Percentiles rank a stretch among this genome's conserved stretches.
These are phyloP conservation scores for Epinephelus awoara DNA, from an alignment of 2,797 vertebrate species.

Conservation along the genomic window DNA sequence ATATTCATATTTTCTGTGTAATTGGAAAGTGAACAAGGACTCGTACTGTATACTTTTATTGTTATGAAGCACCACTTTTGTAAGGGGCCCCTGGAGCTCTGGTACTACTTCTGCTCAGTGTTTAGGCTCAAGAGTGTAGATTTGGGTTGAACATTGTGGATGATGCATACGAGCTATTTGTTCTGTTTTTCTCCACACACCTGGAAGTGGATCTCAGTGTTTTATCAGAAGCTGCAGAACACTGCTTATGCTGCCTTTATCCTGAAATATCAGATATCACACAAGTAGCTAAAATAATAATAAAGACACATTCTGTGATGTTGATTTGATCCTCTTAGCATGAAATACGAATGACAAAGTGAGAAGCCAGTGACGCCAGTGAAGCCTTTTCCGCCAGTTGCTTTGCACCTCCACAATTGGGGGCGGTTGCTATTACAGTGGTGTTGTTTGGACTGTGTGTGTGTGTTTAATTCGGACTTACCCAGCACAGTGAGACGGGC, in stretches of 20 bases:
- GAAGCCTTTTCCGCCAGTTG: constrained; percentile 9
- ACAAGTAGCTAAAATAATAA: neutral
- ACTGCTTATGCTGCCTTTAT: neutral
- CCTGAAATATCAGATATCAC: neutral
- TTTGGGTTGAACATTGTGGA: neutral
- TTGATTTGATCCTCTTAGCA: neutral
- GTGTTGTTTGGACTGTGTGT: constrained; percentile 31
- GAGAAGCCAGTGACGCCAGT: constrained; percentile 20
- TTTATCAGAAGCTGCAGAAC: neutral
- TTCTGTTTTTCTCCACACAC: neutral
- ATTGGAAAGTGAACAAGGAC: neutral
- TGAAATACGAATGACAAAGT: neutral
- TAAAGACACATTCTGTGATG: neutral
- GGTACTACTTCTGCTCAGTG: neutral
- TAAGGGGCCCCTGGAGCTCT: neutral
- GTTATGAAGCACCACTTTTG: neutral
- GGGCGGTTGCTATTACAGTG: constrained; percentile 5
- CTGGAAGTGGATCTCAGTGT: neutral
- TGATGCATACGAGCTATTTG: neutral
- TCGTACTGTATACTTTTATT: neutral
- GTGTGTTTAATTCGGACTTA: constrained; percentile 80
- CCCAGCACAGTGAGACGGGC: constrained; percentile 96
- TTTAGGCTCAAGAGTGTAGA: neutral
- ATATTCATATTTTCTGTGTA: neutral
- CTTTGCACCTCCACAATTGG: constrained; percentile 19